Evolutionary conservation across 2,888 invertebrate species (phyloP), one percentile per base, ranked within the genome.

Genomic region (Pteria penguin): DNA sequence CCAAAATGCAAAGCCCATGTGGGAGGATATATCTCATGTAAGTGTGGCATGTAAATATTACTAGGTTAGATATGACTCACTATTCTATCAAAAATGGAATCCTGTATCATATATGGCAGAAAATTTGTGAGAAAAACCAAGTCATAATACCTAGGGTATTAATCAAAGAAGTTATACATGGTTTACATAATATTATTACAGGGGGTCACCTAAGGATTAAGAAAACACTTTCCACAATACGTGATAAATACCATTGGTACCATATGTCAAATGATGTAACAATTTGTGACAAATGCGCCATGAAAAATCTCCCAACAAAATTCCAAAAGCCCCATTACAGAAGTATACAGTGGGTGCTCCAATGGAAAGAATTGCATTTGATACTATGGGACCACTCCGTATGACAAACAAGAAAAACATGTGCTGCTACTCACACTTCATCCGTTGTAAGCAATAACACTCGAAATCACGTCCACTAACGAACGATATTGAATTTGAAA

Each of bases 331-430:
- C 18, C 60, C 55, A 27, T 26, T 72, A 60, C 54, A 68, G 36
- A 67, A 70, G 31, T 79, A 62, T 60, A 22, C 32, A 2, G 65
- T 68, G 8, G 72, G 75, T 29, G 74, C 52, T 61, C 71, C 67
- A 4, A 61, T 74, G 63, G 76, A 62, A 26, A 57, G 72, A 57
- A 31, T 62, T 8, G 73, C 71, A 31, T 24, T 72, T 24, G 76
- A 78, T 31, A 57, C 72, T 31, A 24, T 72, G 55, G 78, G 74
- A 32, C 78, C 74, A 5, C 32, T 78, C 8, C 76, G 68, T 11
- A 14, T n/a, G 36, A 33, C 75, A 2, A 32, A 60, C n/a, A 61
- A 32, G 2, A 70, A 69, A 22, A 76, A 79, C 14, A n/a, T n/a
- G n/a, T n/a, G n/a, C n/a, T n/a, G n/a, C n/a, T n/a, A n/a, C n/a